A percentile compares a stretch with the other conserved stretches of the same genome.
Conservation (phyloP, 2,797 vertebrate species). For the Percopsis omiscomaycus region DNA sequence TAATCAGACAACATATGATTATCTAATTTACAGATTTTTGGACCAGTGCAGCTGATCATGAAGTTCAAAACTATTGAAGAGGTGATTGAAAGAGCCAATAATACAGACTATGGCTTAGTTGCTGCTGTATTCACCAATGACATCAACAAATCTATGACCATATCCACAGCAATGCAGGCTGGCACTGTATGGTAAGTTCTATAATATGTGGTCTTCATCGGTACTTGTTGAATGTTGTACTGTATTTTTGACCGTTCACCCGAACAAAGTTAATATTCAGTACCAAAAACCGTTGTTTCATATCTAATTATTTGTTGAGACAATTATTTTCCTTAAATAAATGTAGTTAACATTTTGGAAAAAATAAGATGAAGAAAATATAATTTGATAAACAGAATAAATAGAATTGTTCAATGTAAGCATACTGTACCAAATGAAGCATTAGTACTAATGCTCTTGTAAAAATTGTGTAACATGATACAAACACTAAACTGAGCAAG, state of each 20-base stretch:
- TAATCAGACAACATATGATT: slow-evolving; percentile 12
- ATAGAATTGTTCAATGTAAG: too few species aligned
- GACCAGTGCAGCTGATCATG: slow-evolving; percentile 96
- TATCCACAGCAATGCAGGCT: slow-evolving; percentile 94
- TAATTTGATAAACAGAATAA: neutral
- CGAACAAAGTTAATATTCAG: too few species aligned
- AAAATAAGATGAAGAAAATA: neutral
- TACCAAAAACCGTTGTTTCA: neutral
- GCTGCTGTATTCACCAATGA: slow-evolving; percentile 95
- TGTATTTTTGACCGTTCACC: too few species aligned
- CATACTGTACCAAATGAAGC: slow-evolving; percentile 10
- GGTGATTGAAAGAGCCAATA: slow-evolving; percentile 96
- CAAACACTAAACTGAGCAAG: slow-evolving; percentile 26
- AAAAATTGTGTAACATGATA: slow-evolving; percentile 27
- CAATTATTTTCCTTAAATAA: too few species aligned
- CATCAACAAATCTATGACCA: slow-evolving; percentile 95
- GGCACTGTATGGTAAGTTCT: slow-evolving; percentile 94
- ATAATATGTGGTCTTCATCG: neutral
- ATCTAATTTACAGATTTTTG: slow-evolving; percentile 87
- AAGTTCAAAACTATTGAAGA: slow-evolving; percentile 97
- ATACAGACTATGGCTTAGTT: slow-evolving; percentile 91
- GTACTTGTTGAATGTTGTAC: too few species aligned
- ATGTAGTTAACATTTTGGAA: neutral
- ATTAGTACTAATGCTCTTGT: slow-evolving; percentile 19
- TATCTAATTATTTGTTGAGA: neutral